Conservation (phyloP, 30 jellyfish, hydroid and myxozoan species). For the Turritopsis dohrnii region DNA sequence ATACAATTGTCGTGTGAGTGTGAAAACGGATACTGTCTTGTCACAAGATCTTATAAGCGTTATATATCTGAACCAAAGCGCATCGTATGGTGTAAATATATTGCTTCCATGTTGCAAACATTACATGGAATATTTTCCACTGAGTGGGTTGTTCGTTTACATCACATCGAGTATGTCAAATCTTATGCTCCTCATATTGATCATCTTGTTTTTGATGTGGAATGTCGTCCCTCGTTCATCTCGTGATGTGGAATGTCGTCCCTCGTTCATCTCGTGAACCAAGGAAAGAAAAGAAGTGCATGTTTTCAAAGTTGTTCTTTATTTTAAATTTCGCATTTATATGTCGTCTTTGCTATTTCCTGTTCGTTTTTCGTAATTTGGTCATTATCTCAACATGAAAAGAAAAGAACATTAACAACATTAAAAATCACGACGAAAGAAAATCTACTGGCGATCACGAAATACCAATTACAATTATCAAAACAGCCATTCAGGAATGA, state of each 20-base stretch:
- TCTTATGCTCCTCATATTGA: slow-evolving; percentile 97
- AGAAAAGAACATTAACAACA: too few species aligned
- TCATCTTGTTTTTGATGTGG: slow-evolving; percentile 84
- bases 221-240: slow-evolving; percentile 50
- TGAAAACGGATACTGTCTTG: slow-evolving; percentile 3
- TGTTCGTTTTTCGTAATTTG: too few species aligned
- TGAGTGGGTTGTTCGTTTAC: slow-evolving; percentile 45
- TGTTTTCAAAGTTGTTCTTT: too few species aligned
- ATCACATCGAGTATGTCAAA: slow-evolving; percentile 77
- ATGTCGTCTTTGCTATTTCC: too few species aligned
- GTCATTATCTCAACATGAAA: too few species aligned
- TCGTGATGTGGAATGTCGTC: background rate
- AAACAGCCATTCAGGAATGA: too few species aligned
- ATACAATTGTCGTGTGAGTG: background rate
- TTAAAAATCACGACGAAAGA: too few species aligned
- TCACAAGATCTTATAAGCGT: background rate
- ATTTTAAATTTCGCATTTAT: too few species aligned
- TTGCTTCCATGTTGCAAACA: background rate
- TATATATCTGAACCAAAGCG: slow-evolving; percentile 7
- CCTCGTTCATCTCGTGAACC: too few species aligned
- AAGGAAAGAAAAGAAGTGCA: too few species aligned
- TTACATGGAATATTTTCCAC: slow-evolving; percentile 1
- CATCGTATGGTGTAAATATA: slow-evolving; percentile 15
- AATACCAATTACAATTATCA: too few species aligned
- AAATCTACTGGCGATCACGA: too few species aligned